Percentiles rank a stretch among this genome's conserved stretches.
These are phyloP conservation scores for Chaetodon auriga DNA, from an alignment of 2,113 vertebrate genomes.

Conservation along the genomic window DNA sequence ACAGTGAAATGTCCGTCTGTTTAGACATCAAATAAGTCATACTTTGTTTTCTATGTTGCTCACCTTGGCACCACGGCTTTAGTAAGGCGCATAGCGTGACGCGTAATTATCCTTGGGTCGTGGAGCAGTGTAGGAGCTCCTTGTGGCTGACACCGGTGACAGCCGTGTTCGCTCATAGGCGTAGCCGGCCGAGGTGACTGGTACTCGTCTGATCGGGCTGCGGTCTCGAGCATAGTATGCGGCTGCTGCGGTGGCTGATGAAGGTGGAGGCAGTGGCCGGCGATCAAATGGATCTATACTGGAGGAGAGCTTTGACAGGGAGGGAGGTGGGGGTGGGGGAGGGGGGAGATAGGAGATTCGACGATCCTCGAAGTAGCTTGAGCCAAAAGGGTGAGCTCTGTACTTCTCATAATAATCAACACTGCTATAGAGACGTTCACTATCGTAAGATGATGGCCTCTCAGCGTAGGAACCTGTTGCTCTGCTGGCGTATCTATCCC, in stretches of 20 bases:
- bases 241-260: constrained; percentile 65
- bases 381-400: constrained; percentile 88
- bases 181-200: constrained; percentile 85
- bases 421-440: constrained; percentile 73
- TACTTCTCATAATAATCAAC: constrained; percentile 95
- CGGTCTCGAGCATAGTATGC: constrained; percentile 90
- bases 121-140: constrained; percentile 85
- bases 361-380: constrained; percentile 90
- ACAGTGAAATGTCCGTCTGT: constrained; percentile 19
- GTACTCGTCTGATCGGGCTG: constrained; percentile 89
- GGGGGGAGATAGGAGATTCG: constrained; percentile 87
- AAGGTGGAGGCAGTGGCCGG: constrained; percentile 83
- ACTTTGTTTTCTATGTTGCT: constrained; percentile 64
- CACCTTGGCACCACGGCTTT: constrained; percentile 85
- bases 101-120: constrained; percentile 86
- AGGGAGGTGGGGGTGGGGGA: constrained; percentile 81
- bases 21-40: constrained; percentile 15
- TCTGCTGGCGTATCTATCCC: constrained; percentile 81
- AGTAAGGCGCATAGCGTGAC: constrained; percentile 89
- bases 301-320: constrained; percentile 87
- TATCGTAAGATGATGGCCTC: constrained; percentile 68
- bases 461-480: constrained; percentile 58
- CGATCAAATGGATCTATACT: constrained; percentile 88
- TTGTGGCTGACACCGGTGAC: constrained; percentile 88
- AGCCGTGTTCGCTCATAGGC: constrained; percentile 89